A percentile compares a stretch with the other conserved stretches of the same genome.
These are phyloP conservation scores for Sinocyclocheilus anshuiensis DNA, from an alignment of 2,113 vertebrate species.

Conservation along the genomic window DNA sequence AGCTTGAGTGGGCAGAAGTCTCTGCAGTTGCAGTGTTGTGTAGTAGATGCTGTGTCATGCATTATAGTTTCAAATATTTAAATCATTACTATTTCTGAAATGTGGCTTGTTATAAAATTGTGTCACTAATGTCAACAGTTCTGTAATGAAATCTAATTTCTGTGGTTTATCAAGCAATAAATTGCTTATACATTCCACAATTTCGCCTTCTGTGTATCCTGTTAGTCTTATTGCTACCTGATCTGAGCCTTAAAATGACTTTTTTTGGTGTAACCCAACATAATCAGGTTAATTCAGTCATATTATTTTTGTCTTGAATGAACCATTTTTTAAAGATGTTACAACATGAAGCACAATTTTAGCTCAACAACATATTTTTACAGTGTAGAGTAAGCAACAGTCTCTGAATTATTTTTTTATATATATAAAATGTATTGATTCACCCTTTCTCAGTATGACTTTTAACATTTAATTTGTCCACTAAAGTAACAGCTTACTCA, in stretches of 20 bases:
- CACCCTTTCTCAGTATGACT: neutral
- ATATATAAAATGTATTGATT: neutral
- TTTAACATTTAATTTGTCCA: neutral
- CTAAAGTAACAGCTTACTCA: slow-evolving; percentile 11
- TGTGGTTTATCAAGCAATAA: neutral
- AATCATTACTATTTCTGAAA: too few relatives aligned
- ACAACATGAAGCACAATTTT: neutral
- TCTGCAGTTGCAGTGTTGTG: too few relatives aligned
- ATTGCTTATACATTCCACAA: neutral
- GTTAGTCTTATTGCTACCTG: neutral
- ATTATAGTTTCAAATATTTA: neutral
- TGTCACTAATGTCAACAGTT: neutral
- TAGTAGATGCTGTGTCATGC: too few relatives aligned
- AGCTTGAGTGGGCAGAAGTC: too few relatives aligned
- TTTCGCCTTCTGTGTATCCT: neutral
- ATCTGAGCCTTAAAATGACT: neutral
- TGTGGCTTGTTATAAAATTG: neutral
- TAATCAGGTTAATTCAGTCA: neutral
- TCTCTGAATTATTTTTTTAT: too few relatives aligned
- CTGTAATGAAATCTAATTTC: neutral
- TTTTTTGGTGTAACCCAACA: neutral
- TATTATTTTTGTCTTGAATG: too few relatives aligned
- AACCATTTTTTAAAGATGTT: too few relatives aligned
- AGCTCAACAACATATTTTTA: too few relatives aligned
- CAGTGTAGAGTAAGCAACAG: too few relatives aligned